Evolutionary conservation across 2,113 vertebrate genomes (phyloP), one percentile per base, ranked within the genome.

Genomic region (Neotoma lepida): DNA sequence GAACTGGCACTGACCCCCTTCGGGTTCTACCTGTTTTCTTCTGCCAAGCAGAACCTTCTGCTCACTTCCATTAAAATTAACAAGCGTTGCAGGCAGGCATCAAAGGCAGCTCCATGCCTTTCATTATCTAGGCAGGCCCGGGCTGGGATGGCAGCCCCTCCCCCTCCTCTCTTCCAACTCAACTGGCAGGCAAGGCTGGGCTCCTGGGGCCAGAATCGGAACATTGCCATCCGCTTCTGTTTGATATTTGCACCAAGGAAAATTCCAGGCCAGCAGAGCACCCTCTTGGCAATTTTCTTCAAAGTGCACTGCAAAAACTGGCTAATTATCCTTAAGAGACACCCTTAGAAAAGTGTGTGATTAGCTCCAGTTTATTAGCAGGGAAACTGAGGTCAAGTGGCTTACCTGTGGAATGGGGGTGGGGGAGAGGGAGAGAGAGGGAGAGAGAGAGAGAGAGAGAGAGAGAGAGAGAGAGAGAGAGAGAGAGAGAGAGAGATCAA

Each of bases 1-100:
- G 95, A 96, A 90, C 28, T 94, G 93, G 88, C 95, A 91, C 41
- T 66, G 61, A 90, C 56, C 58, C 73, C 76, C 80, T 56, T 87
- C 1, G 7, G 88, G 71, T 84, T 84, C 10, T 0, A 77, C 94
- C 94, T 95, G 91, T 88, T 95, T 97, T 97, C 95, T 86, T 89
- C 76, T 95, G 95, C 95, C 93, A 96, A 89, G 85, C 95, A 94
- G 80, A 95, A 73, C 30, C 66, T 86, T 95, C 22, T 2, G 96
- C 97, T 96, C 54, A 91, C 95, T 97, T 97, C 96, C 95, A 98
- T 98, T 98, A 98, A 96, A 97, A 95, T 98, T 98, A 98, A 98
- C 97, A 96, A 98, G 98, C 97, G 66, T 97, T 97, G 95, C 94
- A 93, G 86, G 91, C 81, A 68, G 18, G 64, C 97, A 98, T 98